Base-by-base conservation (phyloP, 2,888 invertebrate genomes). In the Spodoptera littoralis region DNA sequence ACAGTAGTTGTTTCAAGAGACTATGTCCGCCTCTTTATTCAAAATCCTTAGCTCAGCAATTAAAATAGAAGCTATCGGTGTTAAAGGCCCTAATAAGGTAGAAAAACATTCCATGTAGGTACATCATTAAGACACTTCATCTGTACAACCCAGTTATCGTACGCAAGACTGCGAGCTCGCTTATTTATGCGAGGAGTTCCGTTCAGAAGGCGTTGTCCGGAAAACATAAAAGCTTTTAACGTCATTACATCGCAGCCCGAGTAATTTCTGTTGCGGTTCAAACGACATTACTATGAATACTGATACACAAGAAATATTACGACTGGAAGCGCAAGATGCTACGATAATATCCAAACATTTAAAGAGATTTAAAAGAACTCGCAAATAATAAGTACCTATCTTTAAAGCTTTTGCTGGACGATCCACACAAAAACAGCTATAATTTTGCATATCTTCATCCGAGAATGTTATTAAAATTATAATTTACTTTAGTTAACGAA, bases 221-320 rank as follows among this genome's bases (percentile, higher is more conserved):
- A 87, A 90, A 90, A 87, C 88, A 88, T 91, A 86, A 91, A 90
- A 88, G 88, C 88, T 89, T 90, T 90, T 88, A 88, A 85, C 86
- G 79, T 84, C 83, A 81, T 87, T 84, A 83, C 78, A 73, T 68
- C 77, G 81, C 81, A 80, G 73, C 65, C 78, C 69, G 69, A 84
- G 81, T 83, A 85, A 87, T 88, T 83, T 84, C 82, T 83, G 80
- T 65, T 79, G 81, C 82, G 83, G 81, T 85, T 85, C 79, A 83
- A 89, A 88, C 73, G 85, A 85, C 82, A 85, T 89, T 86, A 83
- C 85, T 87, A 86, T 82, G 85, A 84, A 84, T 84, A 81, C 77
- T 74, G 80, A 81, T 74, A 73, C 75, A 79, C 84, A 81, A 83
- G 76, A 82, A 82, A 81, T 79, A 83, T 86, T 81, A 83, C 65